A percentile compares a stretch with the other conserved stretches of the same genome.
Evolutionary conservation across 2,888 invertebrate genomes (phyloP).

Genomic region (Eucera pruinosa): DNA sequence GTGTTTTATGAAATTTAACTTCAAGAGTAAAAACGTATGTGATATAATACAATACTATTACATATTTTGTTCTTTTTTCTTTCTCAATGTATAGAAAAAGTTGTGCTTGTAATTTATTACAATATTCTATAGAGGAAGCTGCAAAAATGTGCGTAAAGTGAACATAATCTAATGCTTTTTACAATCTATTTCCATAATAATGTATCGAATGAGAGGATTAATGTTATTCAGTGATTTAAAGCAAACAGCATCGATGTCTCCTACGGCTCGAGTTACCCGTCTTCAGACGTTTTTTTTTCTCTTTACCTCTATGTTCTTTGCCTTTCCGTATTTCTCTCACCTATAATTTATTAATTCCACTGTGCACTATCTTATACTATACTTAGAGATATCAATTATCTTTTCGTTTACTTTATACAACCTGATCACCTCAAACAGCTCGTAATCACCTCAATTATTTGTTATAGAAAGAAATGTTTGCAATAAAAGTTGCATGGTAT

Average conservation of each 20-base stretch:
- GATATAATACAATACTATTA: conserved; percentile 75
- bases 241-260: conserved; percentile 81
- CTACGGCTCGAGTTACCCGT: conserved; percentile 79
- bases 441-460: no score
- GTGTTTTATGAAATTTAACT: conserved; percentile 62
- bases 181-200: conserved; percentile 77
- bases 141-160: conserved; percentile 80
- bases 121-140: conserved; percentile 76
- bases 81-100: conserved; percentile 71
- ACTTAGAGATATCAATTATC: no score
- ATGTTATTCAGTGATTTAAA: conserved; percentile 74
- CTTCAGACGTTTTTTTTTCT: conserved; percentile 86
- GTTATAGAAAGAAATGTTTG: no score
- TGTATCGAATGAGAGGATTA: conserved; percentile 68
- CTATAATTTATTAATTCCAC: conserved; percentile 66
- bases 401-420: no score
- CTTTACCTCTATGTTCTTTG: conserved; percentile 92
- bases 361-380: no score
- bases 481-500: no score
- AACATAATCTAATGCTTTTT: conserved; percentile 80
- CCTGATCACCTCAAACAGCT: no score
- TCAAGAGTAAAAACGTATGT: conserved; percentile 74
- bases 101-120: conserved; percentile 75
- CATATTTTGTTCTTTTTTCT: conserved; percentile 63
- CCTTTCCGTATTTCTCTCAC: conserved; percentile 96